Percentiles rank a stretch among this genome's conserved stretches.
These are phyloP conservation scores for Spinibarbus caldwelli DNA, from an alignment of 2,797 vertebrate genomes.

Conservation along the genomic window DNA sequence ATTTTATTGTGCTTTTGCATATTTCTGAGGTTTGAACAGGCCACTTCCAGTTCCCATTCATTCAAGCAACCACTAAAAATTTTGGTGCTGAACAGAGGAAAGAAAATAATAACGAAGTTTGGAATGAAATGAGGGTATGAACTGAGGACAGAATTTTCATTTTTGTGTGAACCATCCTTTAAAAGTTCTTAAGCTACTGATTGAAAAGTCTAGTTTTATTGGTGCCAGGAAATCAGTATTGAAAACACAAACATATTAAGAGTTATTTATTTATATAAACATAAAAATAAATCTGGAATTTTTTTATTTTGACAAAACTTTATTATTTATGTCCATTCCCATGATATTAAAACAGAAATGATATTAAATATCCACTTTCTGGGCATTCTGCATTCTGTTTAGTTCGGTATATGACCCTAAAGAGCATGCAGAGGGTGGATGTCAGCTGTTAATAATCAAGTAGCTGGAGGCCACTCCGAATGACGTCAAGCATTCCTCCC, in stretches of 20 bases:
- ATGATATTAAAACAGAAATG: neutral
- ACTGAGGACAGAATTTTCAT: neutral
- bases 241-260: neutral
- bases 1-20: neutral
- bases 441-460: constrained; percentile 64
- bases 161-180: neutral
- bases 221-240: neutral
- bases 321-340: neutral
- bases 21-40: neutral
- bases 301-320: neutral
- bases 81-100: neutral
- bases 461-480: constrained; percentile 53
- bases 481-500: constrained; percentile 65
- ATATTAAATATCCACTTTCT: neutral
- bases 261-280: neutral
- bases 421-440: constrained; percentile 41
- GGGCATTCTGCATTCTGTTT: neutral
- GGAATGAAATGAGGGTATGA: neutral
- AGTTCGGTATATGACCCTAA: constrained; percentile 26
- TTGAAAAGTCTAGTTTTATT: neutral
- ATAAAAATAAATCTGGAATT: neutral
- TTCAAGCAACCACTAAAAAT: neutral
- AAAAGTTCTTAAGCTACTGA: neutral
- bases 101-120: neutral
- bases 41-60: neutral